phyloP scores from a whole-genome alignment of 1,140 invertebrate species.

The Atta cephalotes region DNA sequence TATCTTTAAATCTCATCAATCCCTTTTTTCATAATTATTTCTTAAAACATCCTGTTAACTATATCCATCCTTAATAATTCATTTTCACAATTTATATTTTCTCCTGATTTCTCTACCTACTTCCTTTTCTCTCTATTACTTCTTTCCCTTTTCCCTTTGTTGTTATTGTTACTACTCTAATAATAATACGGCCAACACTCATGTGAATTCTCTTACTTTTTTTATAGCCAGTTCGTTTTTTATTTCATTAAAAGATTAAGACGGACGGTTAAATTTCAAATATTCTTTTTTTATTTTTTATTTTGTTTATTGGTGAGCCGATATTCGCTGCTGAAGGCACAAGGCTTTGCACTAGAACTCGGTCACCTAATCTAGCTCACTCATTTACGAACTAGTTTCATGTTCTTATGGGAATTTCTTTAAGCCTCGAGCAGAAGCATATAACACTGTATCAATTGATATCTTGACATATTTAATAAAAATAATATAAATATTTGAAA shows the following conservation, averaged over 20 bases:
- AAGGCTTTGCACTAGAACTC: constrained; percentile 87
- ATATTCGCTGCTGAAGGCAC: constrained; percentile 87
- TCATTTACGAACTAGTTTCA: constrained; percentile 79
- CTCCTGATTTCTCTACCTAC: constrained; percentile 38
- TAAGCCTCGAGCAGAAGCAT: constrained; percentile 39
- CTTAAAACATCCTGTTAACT: constrained; percentile 40
- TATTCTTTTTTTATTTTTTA: constrained; percentile 62
- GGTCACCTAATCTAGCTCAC: constrained; percentile 86
- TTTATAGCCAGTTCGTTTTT: constrained; percentile 72
- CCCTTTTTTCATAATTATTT: constrained; percentile 31
- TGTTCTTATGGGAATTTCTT: constrained; percentile 67
- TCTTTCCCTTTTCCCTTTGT: constrained; percentile 32
- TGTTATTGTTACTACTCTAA: constrained; percentile 58
- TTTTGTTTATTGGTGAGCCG: constrained; percentile 85
- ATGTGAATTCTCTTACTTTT: constrained; percentile 78
- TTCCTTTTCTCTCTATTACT: background rate
- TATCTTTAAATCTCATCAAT: constrained; percentile 45
- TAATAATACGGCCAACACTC: constrained; percentile 68
- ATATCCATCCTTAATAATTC: constrained; percentile 44
- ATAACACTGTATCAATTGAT: background rate
- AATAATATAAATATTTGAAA: constrained; percentile 11
- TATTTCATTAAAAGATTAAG: constrained; percentile 85
- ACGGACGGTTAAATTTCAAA: constrained; percentile 85
- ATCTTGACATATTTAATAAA: background rate
- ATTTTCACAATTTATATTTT: constrained; percentile 31